Percentiles rank a stretch among this genome's conserved stretches.
Conservation (phyloP, 1,140 invertebrate genomes). For the Dinoponera quadriceps region DNA sequence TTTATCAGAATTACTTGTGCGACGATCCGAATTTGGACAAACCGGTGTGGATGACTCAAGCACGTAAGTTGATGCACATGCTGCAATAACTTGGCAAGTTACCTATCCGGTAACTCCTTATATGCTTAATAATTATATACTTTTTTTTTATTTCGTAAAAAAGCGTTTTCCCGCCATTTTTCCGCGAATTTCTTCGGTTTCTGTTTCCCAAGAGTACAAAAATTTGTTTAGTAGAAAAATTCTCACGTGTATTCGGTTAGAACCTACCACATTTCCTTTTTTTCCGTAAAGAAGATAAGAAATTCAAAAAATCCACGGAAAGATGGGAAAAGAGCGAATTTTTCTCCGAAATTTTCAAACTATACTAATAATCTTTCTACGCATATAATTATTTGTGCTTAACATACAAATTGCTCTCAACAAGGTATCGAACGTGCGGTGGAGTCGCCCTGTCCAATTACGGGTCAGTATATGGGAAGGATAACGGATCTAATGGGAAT, state of each 20-base stretch:
- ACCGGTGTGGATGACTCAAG: constrained; percentile 89
- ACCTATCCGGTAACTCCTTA: not conserved
- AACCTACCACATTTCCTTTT: too few relatives aligned
- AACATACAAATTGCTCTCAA: constrained; percentile 51
- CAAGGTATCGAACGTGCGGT: constrained; percentile 85
- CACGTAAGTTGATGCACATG: constrained; percentile 83
- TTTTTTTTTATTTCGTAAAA: not conserved
- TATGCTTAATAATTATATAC: constrained; percentile 21
- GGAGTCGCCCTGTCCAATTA: constrained; percentile 89
- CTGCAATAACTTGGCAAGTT: not conserved
- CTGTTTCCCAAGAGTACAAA: too few relatives aligned
- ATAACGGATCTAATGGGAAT: constrained; percentile 89
- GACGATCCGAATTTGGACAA: constrained; percentile 83
- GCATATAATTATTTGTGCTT: not conserved
- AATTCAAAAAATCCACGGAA: too few relatives aligned
- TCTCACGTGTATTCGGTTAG: too few relatives aligned
- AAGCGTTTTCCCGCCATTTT: too few relatives aligned
- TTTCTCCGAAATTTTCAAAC: too few relatives aligned
- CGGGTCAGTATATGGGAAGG: constrained; percentile 89
- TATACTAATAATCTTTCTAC: too few relatives aligned
- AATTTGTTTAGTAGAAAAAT: too few relatives aligned
- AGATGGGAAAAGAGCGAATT: too few relatives aligned
- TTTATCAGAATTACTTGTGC: constrained; percentile 80
- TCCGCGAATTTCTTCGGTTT: too few relatives aligned
- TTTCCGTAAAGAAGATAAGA: too few relatives aligned